These are phyloP conservation scores for Labeo catla DNA, from an alignment of 2,113 vertebrate species.

Conservation along the genomic window DNA sequence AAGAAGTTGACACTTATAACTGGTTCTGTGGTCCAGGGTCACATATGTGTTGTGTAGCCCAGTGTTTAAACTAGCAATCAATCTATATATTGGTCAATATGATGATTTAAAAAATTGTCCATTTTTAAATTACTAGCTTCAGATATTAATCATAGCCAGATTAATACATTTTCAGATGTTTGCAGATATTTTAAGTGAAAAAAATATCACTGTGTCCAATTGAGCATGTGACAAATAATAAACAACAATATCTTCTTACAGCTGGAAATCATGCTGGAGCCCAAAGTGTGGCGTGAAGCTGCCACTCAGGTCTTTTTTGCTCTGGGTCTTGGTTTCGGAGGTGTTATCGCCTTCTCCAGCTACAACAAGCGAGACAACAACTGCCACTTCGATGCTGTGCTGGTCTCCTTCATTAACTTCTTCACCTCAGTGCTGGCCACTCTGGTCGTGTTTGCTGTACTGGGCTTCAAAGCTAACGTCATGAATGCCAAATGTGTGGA, in stretches of 20 bases:
- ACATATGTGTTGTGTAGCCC: neutral
- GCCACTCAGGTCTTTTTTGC: constrained; percentile 98
- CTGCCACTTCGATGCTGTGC: constrained; percentile 97
- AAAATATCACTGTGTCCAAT: neutral
- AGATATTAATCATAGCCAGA: neutral
- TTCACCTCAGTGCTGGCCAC: constrained; percentile 97
- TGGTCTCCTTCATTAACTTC: constrained; percentile 98
- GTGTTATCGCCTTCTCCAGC: constrained; percentile 98
- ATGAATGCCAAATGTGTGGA: constrained; percentile 87
- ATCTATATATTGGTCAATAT: neutral
- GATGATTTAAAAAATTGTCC: neutral
- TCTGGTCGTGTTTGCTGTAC: constrained; percentile 96
- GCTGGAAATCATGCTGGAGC: constrained; percentile 96
- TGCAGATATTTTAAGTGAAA: neutral
- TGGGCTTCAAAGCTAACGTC: constrained; percentile 98
- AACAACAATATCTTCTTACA: constrained; percentile 61
- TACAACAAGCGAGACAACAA: constrained; percentile 99
- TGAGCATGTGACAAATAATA: neutral
- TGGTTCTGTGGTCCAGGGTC: too few species aligned
- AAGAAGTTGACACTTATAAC: too few species aligned
- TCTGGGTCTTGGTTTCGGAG: constrained; percentile 95
- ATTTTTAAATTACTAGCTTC: neutral
- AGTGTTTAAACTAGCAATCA: neutral
- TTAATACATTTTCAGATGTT: neutral
- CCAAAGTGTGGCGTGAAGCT: constrained; percentile 95